Base-by-base conservation (phyloP, 2,113 vertebrate species). In the Rynchops niger region DNA sequence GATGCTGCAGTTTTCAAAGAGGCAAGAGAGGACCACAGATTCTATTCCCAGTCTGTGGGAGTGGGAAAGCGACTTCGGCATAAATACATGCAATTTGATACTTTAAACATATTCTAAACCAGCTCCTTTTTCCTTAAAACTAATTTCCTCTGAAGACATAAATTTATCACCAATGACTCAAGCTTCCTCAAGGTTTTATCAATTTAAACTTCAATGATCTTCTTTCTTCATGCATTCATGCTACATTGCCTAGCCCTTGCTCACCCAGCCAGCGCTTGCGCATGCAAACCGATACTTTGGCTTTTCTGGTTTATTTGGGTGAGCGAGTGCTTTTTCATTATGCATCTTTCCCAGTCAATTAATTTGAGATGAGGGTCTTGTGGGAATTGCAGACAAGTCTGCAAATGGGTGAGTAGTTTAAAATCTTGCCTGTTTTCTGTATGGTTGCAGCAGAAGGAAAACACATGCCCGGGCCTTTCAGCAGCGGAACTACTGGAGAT, bases 41-140 rank as follows among this genome's bases (percentile, higher is more conserved):
- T 91, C 86, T 87, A 34, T 93, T 93, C 77, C 78, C 70, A 82
- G 78, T 45, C 95, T 91, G 84, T 85, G 89, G 69, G 91, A 97
- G 83, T 91, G 91, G 84, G 86, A 95, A 97, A 95, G 80, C 0
- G 0, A 89, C 61, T 95, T 95, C 0, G 5, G 38, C 86, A 94
- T 61, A 95, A 96, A 91, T 56, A 69, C 56, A 56, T 77, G 95
- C 53, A 95, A 95, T 88, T 61, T 58, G 94, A 96, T 95, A 93
- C 62, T 88, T 95, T 29, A 95, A 83, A 79, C 55, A 22, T 61
- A 45, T 93, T 94, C 82, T 76, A 84, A 95, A 88, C 17, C 56
- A 69, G 26, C 12, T 91, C 36, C 22, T 91, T 93, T 89, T 89
- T 66, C 70, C 91, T 93, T 91, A 84, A 91, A 66, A 42, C 32